These are phyloP conservation scores for Cynoglossus semilaevis DNA, from an alignment of 2,113 vertebrate genomes.

Conservation along the genomic window DNA sequence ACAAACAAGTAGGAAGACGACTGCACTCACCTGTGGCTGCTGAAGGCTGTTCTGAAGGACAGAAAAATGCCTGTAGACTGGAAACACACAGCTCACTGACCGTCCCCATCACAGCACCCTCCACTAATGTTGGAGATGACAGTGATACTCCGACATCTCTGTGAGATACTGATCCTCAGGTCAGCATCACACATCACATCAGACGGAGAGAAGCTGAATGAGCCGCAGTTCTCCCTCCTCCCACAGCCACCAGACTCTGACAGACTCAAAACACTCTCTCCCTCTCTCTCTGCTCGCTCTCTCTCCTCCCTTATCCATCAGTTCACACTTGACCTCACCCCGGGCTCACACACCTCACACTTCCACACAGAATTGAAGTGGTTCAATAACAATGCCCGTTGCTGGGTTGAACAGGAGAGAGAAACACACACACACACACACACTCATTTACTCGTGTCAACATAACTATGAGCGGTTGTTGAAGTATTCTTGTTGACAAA, in stretches of 20 bases:
- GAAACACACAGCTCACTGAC: conserved; percentile 89
- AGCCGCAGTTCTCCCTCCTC: conserved; percentile 13
- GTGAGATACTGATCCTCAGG: background rate
- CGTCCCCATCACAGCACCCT: conserved; percentile 77
- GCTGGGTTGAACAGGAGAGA: too few relatives aligned
- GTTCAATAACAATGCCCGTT: too few relatives aligned
- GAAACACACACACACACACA: background rate
- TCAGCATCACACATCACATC: conserved; percentile 7
- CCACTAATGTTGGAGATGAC: conserved; percentile 24
- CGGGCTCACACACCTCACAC: conserved; percentile 20
- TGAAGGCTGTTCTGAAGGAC: conserved; percentile 71
- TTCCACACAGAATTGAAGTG: too few relatives aligned
- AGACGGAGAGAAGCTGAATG: background rate
- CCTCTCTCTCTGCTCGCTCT: conserved; percentile 34
- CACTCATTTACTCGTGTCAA: background rate
- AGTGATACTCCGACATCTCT: conserved; percentile 33
- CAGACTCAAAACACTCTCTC: conserved; percentile 38
- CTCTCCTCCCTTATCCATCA: conserved; percentile 35
- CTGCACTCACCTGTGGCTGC: conserved; percentile 65
- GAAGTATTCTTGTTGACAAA: conserved; percentile 68
- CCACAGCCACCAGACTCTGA: conserved; percentile 40
- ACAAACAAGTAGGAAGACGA: too few relatives aligned
- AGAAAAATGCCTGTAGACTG: conserved; percentile 90
- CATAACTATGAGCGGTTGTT: conserved; percentile 62
- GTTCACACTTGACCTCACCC: conserved; percentile 59